Percentiles rank a stretch among this genome's conserved stretches.
These are phyloP conservation scores for Protonemura montana DNA, from an alignment of 2,888 invertebrate genomes.

Conservation along the genomic window DNA sequence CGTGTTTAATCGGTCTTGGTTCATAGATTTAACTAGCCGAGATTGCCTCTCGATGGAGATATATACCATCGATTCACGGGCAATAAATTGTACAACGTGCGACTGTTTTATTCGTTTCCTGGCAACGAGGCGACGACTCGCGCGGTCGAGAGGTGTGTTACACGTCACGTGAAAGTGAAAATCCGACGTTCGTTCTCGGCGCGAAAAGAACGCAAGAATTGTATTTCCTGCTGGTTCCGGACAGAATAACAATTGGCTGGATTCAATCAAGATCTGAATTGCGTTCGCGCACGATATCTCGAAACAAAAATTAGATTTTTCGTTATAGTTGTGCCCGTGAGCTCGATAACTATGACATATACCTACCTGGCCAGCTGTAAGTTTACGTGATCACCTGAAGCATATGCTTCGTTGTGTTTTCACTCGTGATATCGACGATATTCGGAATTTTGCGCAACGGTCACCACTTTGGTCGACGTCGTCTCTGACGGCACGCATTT, in stretches of 20 bases:
- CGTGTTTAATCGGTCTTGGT: slow-evolving; percentile 35
- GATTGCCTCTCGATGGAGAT: slow-evolving; percentile 29
- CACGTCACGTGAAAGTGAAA: slow-evolving; percentile 36
- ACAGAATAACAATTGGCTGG: slow-evolving; percentile 29
- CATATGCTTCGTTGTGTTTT: neutral
- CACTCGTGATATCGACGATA: neutral
- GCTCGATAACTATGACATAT: neutral
- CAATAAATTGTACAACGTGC: slow-evolving; percentile 22
- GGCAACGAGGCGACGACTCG: neutral
- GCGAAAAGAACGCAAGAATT: neutral
- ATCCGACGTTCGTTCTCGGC: neutral
- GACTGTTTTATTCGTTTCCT: slow-evolving; percentile 31
- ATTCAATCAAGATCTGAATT: slow-evolving; percentile 36
- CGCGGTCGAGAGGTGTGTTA: neutral
- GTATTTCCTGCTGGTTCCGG: slow-evolving; percentile 35
- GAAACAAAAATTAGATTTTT: slow-evolving; percentile 21
- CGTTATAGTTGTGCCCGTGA: neutral
- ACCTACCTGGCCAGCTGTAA: neutral
- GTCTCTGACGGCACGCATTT: neutral
- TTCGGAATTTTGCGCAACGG: neutral
- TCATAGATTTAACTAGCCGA: slow-evolving; percentile 23
- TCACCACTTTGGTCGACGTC: neutral
- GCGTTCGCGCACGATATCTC: slow-evolving; percentile 34
- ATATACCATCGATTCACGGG: slow-evolving; percentile 14
- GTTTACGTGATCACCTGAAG: neutral